Percentiles rank a stretch among this genome's conserved stretches.
These are phyloP conservation scores for Ceratina calcarata DNA, from an alignment of 1,140 invertebrate species.

Conservation along the genomic window DNA sequence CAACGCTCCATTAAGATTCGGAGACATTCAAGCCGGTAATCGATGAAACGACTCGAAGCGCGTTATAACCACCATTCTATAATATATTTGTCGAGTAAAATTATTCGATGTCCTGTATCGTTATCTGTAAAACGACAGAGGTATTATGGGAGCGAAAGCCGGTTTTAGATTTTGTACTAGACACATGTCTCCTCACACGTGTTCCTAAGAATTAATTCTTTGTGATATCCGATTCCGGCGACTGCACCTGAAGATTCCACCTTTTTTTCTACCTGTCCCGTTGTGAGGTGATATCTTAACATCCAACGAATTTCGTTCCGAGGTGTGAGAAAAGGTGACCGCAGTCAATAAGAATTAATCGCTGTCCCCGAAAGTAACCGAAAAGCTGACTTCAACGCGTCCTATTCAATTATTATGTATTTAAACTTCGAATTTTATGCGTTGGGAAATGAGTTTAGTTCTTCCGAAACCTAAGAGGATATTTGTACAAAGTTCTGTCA, in stretches of 20 bases:
- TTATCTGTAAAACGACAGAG: neutral
- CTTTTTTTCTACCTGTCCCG: conserved; percentile 53
- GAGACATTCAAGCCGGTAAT: neutral
- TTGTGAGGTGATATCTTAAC: conserved; percentile 64
- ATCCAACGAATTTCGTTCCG: conserved; percentile 49
- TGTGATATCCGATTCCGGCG: conserved; percentile 50
- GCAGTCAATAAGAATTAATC: too few relatives aligned
- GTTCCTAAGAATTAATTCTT: conserved; percentile 62
- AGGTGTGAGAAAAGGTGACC: conserved; percentile 1
- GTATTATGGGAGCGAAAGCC: conserved; percentile 34
- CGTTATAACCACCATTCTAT: neutral
- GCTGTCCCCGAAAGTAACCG: too few relatives aligned
- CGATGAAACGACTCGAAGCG: neutral
- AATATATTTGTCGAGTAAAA: neutral
- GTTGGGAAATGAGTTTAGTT: too few relatives aligned
- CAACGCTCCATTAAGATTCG: neutral
- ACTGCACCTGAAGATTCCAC: conserved; percentile 63
- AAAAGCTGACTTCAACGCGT: too few relatives aligned
- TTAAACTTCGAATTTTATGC: too few relatives aligned
- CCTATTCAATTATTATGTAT: too few relatives aligned
- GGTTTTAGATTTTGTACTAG: conserved; percentile 50
- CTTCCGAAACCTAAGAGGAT: too few relatives aligned
- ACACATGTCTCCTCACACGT: conserved; percentile 38
- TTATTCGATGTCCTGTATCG: neutral
- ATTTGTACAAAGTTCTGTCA: too few relatives aligned